Conservation (phyloP, 2,888 invertebrate species). For the Lasioglossum villosulum region DNA sequence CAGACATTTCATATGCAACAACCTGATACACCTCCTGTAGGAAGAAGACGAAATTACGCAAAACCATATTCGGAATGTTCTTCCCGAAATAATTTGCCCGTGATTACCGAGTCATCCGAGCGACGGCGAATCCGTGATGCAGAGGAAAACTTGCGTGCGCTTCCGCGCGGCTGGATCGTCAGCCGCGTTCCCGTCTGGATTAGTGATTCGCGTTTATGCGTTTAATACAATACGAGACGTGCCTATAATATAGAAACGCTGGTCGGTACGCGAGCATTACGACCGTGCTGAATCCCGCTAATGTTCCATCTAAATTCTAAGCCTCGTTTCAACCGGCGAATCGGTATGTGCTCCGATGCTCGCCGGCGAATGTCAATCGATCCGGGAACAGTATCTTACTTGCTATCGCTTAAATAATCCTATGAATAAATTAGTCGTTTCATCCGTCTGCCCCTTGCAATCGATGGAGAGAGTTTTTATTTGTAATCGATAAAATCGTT, state of each 20-base stretch:
- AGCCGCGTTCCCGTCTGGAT: background rate
- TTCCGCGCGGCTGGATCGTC: constrained; percentile 23
- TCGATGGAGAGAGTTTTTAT: too few relatives aligned
- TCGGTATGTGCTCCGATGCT: constrained; percentile 13
- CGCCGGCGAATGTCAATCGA: constrained; percentile 41
- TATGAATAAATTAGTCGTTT: constrained; percentile 52
- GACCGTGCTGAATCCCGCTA: constrained; percentile 43
- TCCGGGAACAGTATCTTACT: constrained; percentile 18
- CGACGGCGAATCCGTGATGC: background rate
- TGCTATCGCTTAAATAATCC: constrained; percentile 25
- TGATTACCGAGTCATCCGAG: background rate
- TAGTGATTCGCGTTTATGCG: constrained; percentile 15
- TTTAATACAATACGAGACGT: constrained; percentile 37
- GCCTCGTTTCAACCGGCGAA: constrained; percentile 12
- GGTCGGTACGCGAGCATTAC: constrained; percentile 22
- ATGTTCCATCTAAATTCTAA: constrained; percentile 51
- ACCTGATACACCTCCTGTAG: background rate
- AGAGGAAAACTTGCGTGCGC: background rate
- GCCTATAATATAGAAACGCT: constrained; percentile 47
- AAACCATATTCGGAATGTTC: background rate
- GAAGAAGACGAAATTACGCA: background rate
- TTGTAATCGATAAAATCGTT: background rate
- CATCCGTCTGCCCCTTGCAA: too few relatives aligned
- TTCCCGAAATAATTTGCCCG: background rate
- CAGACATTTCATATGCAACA: too few relatives aligned